These are phyloP conservation scores for Bambusicola thoracicus DNA, from an alignment of 2,113 vertebrate species.

Conservation along the genomic window DNA sequence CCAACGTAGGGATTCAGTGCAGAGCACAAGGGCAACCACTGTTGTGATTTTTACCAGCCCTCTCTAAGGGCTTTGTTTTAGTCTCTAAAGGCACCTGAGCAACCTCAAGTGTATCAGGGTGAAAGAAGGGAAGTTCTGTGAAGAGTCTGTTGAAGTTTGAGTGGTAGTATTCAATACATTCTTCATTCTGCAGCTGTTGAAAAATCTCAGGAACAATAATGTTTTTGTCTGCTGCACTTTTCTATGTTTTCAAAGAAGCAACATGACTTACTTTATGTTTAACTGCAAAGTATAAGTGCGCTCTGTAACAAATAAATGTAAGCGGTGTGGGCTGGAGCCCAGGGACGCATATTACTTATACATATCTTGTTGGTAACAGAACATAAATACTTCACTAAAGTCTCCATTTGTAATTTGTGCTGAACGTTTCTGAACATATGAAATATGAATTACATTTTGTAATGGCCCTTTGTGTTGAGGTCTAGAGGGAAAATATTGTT, in stretches of 20 bases:
- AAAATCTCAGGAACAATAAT: slow-evolving; percentile 70
- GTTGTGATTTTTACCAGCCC: neutral
- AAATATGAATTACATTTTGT: slow-evolving; percentile 95
- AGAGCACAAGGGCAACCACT: neutral
- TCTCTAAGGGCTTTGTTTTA: neutral
- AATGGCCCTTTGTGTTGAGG: slow-evolving; percentile 85
- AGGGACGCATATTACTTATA: slow-evolving; percentile 88
- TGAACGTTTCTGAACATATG: slow-evolving; percentile 86
- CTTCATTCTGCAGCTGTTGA: neutral
- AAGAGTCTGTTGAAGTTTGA: neutral
- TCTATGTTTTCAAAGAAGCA: slow-evolving; percentile 59
- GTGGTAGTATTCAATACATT: neutral
- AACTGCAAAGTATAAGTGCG: slow-evolving; percentile 66
- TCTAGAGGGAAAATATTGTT: slow-evolving; percentile 82
- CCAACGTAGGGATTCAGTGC: neutral
- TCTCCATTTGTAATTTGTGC: slow-evolving; percentile 89
- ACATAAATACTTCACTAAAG: slow-evolving; percentile 93
- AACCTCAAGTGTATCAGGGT: neutral
- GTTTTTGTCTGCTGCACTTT: slow-evolving; percentile 46
- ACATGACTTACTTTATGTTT: slow-evolving; percentile 64
- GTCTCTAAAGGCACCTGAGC: neutral
- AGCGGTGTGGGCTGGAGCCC: slow-evolving; percentile 81
- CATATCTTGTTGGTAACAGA: slow-evolving; percentile 88
- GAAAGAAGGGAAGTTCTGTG: neutral
- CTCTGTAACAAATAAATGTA: slow-evolving; percentile 85